Evolutionary conservation across 2,888 invertebrate species (phyloP), one percentile per base, ranked within the genome.

Genomic region (Hesperia comma): DNA sequence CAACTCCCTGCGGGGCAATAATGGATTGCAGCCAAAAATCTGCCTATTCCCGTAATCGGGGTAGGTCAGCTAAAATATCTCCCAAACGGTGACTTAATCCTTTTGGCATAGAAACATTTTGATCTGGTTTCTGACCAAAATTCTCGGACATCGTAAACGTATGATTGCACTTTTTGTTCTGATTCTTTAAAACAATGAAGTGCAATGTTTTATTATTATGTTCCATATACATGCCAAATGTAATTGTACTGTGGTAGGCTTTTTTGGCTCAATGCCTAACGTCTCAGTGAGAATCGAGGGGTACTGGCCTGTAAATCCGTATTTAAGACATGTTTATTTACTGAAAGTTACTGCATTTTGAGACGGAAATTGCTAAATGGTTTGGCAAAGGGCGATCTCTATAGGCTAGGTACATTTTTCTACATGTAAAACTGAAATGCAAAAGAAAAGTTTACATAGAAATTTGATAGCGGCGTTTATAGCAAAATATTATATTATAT

Each of bases 121-220:
- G 10, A 49, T 4, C 49, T 49, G 19, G 10, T 49, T 19, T 19
- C 12, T 49, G 8, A 19, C 19, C 10, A n/a, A 51, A 46, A 63
- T 57, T 21, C 37, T 57, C 57, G 56, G 57, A 56, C 56, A 46
- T 49, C 41, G 21, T 63, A 51, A 57, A 58, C 40, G 57, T 19
- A 17, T 58, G 63, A 64, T 58, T 26, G 63, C 51, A 64, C 17
- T 64, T 64, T 58, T 61, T 66, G 46, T 54, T 54, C 33, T 43
- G 26, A 54, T 55, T 46, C 21, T n/a, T 66, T 66, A 37, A 63
- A 71, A 66, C 58, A 53, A 32, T 56, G 58, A 61, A 56, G 37
- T 40, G 49, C 55, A 66, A 51, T 68, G 49, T 70, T 61, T 67
- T 69, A 61, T 51, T 61, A 63, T 64, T 64, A 64, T 61, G 56